Conservation (phyloP, 2,888 invertebrate species). For the Hipparchia semele region DNA sequence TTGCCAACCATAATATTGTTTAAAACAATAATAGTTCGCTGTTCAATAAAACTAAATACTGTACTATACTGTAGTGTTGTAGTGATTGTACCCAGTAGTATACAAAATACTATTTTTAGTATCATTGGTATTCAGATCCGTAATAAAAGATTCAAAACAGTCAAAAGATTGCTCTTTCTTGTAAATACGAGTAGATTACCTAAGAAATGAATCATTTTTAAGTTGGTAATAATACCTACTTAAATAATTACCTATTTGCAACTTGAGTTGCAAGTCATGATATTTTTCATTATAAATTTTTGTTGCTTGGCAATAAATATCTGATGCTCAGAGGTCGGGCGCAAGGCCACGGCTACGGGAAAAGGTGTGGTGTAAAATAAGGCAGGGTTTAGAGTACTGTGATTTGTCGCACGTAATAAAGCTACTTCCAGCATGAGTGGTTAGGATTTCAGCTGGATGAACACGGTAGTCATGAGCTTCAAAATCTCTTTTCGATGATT, state of each 20-base stretch:
- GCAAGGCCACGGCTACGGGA: conserved; percentile 26
- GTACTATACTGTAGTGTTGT: no score
- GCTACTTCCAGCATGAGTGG: no score
- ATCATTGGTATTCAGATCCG: no score
- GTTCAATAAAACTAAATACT: no score
- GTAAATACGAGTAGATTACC: not conserved
- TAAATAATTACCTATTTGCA: no score
- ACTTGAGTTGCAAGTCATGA: not conserved
- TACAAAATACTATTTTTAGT: no score
- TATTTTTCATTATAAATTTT: not conserved
- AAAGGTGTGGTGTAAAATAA: conserved; percentile 21
- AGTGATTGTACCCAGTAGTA: no score
- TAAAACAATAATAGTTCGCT: no score
- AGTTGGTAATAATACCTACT: not conserved
- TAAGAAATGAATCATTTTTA: not conserved
- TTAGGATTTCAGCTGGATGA: not conserved
- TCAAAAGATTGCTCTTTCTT: not conserved
- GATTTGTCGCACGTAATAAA: conserved; percentile 1
- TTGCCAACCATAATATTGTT: no score
- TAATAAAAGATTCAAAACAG: not conserved
- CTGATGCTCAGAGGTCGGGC: conserved; percentile 23
- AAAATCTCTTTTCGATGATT: no score
- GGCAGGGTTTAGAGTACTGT: conserved; percentile 7
- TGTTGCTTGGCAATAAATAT: conserved; percentile 8
- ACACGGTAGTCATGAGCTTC: no score